Percentiles rank a stretch among this genome's conserved stretches.
phyloP scores from a whole-genome alignment of 2,888 invertebrate genomes.

The Ganaspis brasiliensis region DNA sequence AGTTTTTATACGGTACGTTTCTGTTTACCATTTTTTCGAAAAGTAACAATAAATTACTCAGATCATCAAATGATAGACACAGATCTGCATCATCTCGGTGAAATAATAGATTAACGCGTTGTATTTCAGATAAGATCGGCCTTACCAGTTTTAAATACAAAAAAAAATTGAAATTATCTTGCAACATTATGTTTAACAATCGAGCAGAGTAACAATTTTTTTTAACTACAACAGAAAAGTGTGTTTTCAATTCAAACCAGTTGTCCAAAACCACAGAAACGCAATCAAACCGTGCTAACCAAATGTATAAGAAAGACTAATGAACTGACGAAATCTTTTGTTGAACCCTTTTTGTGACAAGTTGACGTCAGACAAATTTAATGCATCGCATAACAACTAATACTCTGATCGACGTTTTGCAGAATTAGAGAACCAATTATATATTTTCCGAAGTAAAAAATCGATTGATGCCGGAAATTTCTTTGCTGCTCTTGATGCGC shows the following conservation, averaged over 20 bases:
- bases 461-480: conserved; percentile 52
- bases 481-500: conserved; percentile 43
- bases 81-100: conserved; percentile 48
- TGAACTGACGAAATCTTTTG: no score
- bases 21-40: neutral
- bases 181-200: conserved; percentile 49
- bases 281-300: no score
- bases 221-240: conserved; percentile 50
- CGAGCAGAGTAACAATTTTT: conserved; percentile 55
- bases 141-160: conserved; percentile 48
- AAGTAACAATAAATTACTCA: neutral
- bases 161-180: conserved; percentile 53
- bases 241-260: conserved; percentile 51
- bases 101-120: conserved; percentile 47
- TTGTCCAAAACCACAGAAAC: conserved; percentile 48
- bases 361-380: no score
- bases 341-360: no score
- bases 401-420: neutral
- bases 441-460: neutral
- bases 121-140: conserved; percentile 47
- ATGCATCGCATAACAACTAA: neutral
- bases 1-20: neutral
- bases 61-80: conserved; percentile 41
- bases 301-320: no score
- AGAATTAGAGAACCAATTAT: neutral